A percentile compares a stretch with the other conserved stretches of the same genome.
Conservation (phyloP, 2,797 vertebrate species). For the Trematomus bernacchii region DNA sequence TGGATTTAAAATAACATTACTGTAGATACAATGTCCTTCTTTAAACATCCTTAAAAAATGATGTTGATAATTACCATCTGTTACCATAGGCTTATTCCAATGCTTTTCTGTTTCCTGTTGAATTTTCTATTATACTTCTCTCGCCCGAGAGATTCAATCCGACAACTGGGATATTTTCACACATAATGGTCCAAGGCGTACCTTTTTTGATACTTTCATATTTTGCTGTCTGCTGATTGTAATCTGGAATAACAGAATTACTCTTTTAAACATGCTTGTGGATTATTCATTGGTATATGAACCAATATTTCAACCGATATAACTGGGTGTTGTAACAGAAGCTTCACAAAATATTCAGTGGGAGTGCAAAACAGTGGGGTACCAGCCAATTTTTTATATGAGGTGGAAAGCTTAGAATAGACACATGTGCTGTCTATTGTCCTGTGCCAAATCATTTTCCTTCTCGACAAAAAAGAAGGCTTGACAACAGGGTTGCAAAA, state of each 20-base stretch:
- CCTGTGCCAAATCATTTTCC: slow-evolving; percentile 51
- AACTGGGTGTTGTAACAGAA: slow-evolving; percentile 54
- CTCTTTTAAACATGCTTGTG: slow-evolving; percentile 6
- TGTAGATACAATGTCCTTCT: too few species aligned
- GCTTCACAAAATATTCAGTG: slow-evolving; percentile 63
- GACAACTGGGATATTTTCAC: slow-evolving; percentile 41
- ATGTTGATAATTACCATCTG: slow-evolving; percentile 8
- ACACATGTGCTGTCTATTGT: slow-evolving; percentile 36
- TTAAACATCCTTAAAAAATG: neutral
- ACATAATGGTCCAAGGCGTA: slow-evolving; percentile 29
- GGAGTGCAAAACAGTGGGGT: slow-evolving; percentile 65
- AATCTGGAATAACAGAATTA: slow-evolving; percentile 23
- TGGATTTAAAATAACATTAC: neutral
- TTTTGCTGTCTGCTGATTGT: slow-evolving; percentile 35
- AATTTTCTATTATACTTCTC: slow-evolving; percentile 22
- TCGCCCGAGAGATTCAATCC: slow-evolving; percentile 18
- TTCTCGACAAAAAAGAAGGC: slow-evolving; percentile 15
- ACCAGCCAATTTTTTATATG: slow-evolving; percentile 54
- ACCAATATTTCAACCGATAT: slow-evolving; percentile 48
- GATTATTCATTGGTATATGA: slow-evolving; percentile 26
- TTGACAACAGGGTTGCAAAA: slow-evolving; percentile 16
- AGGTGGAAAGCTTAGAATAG: slow-evolving; percentile 65
- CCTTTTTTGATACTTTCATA: slow-evolving; percentile 18
- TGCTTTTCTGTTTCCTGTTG: slow-evolving; percentile 6
- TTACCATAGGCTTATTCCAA: neutral